phyloP scores from a whole-genome alignment of 2,888 invertebrate genomes.

The Epinotia demarniana region DNA sequence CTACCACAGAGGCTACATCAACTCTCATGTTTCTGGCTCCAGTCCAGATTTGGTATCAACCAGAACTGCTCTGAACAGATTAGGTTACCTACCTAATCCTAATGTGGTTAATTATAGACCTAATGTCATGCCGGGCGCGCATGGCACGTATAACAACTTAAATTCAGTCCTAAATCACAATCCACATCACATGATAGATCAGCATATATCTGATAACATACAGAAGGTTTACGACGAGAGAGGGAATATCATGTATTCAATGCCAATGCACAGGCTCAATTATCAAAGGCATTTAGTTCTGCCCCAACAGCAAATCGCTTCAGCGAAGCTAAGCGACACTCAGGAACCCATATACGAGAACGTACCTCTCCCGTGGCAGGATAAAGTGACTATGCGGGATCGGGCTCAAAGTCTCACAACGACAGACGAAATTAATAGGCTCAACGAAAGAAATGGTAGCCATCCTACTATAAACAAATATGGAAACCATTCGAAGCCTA shows the following conservation, averaged over 20 bases:
- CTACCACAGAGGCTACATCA: conserved; percentile 77
- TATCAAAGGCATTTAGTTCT: conserved; percentile 80
- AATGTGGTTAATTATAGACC: conserved; percentile 70
- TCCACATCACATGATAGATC: conserved; percentile 83
- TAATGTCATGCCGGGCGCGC: conserved; percentile 79
- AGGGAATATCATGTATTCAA: conserved; percentile 86
- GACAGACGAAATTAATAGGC: conserved; percentile 85
- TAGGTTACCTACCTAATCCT: conserved; percentile 70
- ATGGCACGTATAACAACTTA: conserved; percentile 90
- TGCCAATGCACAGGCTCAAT: conserved; percentile 81
- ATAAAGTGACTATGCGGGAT: conserved; percentile 67
- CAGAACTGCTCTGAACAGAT: conserved; percentile 84
- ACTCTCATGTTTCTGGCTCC: conserved; percentile 88
- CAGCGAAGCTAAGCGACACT: conserved; percentile 64
- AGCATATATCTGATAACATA: conserved; percentile 85
- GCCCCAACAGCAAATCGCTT: conserved; percentile 73
- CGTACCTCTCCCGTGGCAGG: conserved; percentile 89
- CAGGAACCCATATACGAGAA: conserved; percentile 93
- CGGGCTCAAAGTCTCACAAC: conserved; percentile 89
- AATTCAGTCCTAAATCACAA: conserved; percentile 85
- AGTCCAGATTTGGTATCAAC: conserved; percentile 92
- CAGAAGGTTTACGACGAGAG: conserved; percentile 86
- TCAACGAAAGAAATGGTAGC: conserved; percentile 75
- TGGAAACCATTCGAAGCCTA: conserved; percentile 55
- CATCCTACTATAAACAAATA: conserved; percentile 68